These are phyloP conservation scores for Sebastes umbrosus DNA, from an alignment of 2,797 vertebrate species.

Conservation along the genomic window DNA sequence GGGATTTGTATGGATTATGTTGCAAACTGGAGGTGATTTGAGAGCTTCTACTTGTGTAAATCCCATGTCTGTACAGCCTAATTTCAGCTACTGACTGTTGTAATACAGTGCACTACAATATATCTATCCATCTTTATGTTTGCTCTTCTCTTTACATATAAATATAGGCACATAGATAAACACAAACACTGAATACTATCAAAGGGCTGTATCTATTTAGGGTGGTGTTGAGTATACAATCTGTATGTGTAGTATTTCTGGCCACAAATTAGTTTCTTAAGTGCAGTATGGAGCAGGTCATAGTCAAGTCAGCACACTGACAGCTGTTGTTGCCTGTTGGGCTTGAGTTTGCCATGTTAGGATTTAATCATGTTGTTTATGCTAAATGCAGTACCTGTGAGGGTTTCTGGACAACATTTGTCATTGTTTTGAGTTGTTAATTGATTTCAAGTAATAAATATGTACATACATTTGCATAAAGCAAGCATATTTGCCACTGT, in stretches of 20 bases:
- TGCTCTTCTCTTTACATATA: not conserved
- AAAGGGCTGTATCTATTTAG: not conserved
- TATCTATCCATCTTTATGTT: not conserved
- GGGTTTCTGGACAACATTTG: too few relatives aligned
- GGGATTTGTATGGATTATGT: slow-evolving; percentile 38
- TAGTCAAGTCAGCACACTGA: too few relatives aligned
- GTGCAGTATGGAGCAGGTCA: too few relatives aligned
- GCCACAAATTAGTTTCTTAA: not conserved
- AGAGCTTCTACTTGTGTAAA: slow-evolving; percentile 21
- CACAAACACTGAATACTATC: not conserved
- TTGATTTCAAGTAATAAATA: too few relatives aligned
- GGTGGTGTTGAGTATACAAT: not conserved
- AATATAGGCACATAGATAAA: not conserved
- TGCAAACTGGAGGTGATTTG: slow-evolving; percentile 36
- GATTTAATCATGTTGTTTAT: too few relatives aligned
- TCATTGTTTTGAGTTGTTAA: too few relatives aligned
- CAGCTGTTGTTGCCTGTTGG: too few relatives aligned
- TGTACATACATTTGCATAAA: too few relatives aligned
- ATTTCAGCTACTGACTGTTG: not conserved
- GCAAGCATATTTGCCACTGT: too few relatives aligned
- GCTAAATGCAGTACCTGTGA: too few relatives aligned
- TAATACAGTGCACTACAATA: not conserved
- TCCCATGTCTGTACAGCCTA: not conserved
- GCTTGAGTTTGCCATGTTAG: too few relatives aligned
- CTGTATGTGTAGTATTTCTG: not conserved